Evolutionary conservation across 2,888 invertebrate species (phyloP), one percentile per base, ranked within the genome.

Genomic region (Conchocele bisecta): DNA sequence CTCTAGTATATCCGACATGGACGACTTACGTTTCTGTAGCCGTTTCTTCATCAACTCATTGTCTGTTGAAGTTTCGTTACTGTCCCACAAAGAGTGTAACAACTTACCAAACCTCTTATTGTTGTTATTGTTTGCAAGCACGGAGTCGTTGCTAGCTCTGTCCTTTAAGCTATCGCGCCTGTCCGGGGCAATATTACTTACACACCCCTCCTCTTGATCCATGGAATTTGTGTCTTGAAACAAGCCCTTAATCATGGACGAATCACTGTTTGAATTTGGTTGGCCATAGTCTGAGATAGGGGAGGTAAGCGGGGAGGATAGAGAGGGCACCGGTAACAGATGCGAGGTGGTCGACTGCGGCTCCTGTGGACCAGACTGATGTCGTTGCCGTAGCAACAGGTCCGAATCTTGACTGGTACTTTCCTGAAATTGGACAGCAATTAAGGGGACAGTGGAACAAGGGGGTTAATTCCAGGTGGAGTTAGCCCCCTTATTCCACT

Each of bases 301-400:
- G 2, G 79, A 77, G 28, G 81, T 79, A 41, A 74, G 68, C n/a
- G 82, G 76, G 31, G 74, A 73, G 9, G 76, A 74, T 1, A 74
- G 70, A 24, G 69, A 68, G 24, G 75, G 73, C 50, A 76, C 65
- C 15, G 73, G 51, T 59, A 73, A 26, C 64, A 75, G 67, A 51
- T 75, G 64, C 73, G 76, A 74, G 7, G 85, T 85, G 1, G 87
- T 83, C 6, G 87, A 86, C 70, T 86, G 86, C 0, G 86, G 88
- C 63, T 87, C 86, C 64, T 87, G 87, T 9, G 84, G 87, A 3
- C 85, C 88, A 20, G 88, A 88, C 54, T 84, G 85, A 63, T 88
- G 86, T 11, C 87, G 75, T 17, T 84, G 85, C 26, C 88, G 70
- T 1, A 83, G 81, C 15, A 66, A 56, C 22, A 77, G 61, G 31